Conservation (phyloP, 2,888 invertebrate species). For the Brachylomia viminalis region DNA sequence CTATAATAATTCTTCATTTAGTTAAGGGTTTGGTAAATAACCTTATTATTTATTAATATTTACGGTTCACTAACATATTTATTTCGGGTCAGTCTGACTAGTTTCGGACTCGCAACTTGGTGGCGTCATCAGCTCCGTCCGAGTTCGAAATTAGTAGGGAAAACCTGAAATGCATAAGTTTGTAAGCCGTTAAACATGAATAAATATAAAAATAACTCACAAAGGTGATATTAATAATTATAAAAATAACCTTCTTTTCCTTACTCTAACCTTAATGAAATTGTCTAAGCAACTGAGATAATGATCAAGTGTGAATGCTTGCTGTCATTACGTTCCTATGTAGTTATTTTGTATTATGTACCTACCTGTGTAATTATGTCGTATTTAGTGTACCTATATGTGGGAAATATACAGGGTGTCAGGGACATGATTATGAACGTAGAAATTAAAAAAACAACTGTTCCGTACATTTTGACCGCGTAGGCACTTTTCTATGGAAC, state of each 20-base stretch:
- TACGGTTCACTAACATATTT: not conserved
- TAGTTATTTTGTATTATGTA: constrained; percentile 37
- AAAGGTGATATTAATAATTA: constrained; percentile 6
- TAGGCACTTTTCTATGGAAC: no score
- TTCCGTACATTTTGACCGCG: no score
- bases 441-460: no score
- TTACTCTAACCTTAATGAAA: constrained; percentile 30
- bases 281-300: constrained; percentile 18
- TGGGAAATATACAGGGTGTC: constrained; percentile 21
- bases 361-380: constrained; percentile 33
- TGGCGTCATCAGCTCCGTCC: not conserved
- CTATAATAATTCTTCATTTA: constrained; percentile 16
- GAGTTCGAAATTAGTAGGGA: not conserved
- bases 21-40: constrained; percentile 38
- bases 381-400: constrained; percentile 31
- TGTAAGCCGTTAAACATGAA: not conserved
- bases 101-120: not conserved
- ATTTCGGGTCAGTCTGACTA: not conserved
- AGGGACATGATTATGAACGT: no score
- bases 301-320: constrained; percentile 35
- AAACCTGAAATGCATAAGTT: not conserved
- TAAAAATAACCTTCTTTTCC: constrained; percentile 14
- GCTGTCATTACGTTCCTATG: constrained; percentile 16
- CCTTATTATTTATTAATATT: not conserved
- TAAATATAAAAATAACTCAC: not conserved